phyloP scores from a whole-genome alignment of 2,113 vertebrate genomes.

The Callocephalon fimbriatum region DNA sequence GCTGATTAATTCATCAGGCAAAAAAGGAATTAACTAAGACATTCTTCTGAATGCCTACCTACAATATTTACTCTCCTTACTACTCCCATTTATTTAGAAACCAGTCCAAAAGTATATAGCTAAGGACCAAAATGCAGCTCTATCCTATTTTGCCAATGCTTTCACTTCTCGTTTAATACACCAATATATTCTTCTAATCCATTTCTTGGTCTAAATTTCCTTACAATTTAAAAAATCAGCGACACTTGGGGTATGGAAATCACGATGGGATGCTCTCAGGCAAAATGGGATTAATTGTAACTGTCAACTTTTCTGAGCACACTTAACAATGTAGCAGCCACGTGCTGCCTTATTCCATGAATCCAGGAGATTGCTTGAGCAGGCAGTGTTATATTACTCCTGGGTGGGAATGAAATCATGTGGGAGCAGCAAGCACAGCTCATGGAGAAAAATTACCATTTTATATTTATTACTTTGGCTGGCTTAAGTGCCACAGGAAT shows the following conservation, averaged over 20 bases:
- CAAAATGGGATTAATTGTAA: conserved; percentile 56
- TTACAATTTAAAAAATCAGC: conserved; percentile 4
- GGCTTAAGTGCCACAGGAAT: conserved; percentile 74
- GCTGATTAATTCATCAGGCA: neutral
- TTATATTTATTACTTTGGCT: conserved; percentile 79
- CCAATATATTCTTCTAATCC: neutral
- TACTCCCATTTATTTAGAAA: neutral
- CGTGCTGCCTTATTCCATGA: conserved; percentile 44
- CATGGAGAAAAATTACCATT: conserved; percentile 76
- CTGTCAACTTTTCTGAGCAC: conserved; percentile 55
- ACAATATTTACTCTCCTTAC: neutral
- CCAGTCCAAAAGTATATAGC: neutral
- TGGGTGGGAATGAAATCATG: conserved; percentile 54
- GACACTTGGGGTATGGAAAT: conserved; percentile 13
- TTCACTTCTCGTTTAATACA: neutral
- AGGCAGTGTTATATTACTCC: conserved; percentile 63
- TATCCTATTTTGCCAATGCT: neutral
- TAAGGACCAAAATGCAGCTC: neutral
- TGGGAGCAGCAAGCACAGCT: conserved; percentile 66
- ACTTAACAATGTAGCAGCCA: conserved; percentile 44
- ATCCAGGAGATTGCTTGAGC: conserved; percentile 18
- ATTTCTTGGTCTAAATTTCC: neutral
- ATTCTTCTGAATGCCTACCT: neutral
- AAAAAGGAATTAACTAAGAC: neutral
- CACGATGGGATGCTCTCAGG: conserved; percentile 7